Conservation (phyloP, 2,113 vertebrate genomes). For the Trachemys scripta region DNA sequence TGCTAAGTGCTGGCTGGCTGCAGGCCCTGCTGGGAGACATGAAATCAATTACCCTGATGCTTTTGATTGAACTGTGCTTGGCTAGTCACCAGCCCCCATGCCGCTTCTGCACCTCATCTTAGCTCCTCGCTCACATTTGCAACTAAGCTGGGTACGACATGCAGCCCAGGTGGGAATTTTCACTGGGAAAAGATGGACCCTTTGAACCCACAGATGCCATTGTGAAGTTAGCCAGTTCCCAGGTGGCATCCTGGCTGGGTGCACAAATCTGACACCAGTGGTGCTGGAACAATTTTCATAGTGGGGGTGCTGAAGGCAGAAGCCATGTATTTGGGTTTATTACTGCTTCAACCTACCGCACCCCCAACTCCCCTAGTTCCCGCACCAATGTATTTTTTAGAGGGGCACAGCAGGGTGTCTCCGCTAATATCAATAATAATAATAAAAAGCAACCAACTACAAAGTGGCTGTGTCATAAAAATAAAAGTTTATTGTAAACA, state of each 20-base stretch:
- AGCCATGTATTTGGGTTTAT: too few relatives aligned
- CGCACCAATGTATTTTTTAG: neutral
- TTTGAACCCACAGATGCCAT: neutral
- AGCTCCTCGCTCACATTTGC: rapidly evolving
- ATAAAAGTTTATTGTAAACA: constrained; percentile 35
- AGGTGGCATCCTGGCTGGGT: neutral
- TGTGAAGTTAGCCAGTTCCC: neutral
- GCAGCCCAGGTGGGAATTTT: neutral
- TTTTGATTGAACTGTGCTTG: neutral
- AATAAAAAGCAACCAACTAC: constrained; percentile 11
- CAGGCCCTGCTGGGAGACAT: constrained; percentile 14
- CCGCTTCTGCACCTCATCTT: neutral
- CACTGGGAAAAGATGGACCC: neutral
- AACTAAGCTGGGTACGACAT: neutral
- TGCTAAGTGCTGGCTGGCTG: neutral
- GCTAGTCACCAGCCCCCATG: rapidly evolving
- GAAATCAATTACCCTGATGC: neutral
- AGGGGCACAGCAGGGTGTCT: neutral
- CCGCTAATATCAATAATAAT: neutral
- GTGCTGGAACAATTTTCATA: too few relatives aligned
- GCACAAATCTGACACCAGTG: neutral
- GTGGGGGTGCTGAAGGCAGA: too few relatives aligned
- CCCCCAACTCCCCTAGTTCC: too few relatives aligned
- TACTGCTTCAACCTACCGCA: too few relatives aligned
- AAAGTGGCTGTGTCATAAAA: neutral